Conservation (phyloP, 2,797 vertebrate species). For the Otolemur crassicaudatus region DNA sequence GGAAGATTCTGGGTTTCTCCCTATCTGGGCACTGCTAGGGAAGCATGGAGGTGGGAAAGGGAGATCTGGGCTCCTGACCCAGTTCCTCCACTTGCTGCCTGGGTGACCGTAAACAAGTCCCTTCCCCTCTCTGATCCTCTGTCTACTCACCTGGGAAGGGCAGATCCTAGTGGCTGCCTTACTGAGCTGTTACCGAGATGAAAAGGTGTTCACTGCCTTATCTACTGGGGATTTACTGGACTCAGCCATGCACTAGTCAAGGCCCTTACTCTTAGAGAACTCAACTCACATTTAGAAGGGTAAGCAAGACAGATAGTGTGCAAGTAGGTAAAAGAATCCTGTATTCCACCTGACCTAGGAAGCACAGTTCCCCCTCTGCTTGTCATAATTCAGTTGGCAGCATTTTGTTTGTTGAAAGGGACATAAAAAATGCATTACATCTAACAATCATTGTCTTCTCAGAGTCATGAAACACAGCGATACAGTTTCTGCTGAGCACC, state of each 20-base stretch:
- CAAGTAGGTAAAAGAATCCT: fast-evolving
- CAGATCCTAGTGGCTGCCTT: neutral
- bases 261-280: neutral
- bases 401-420: neutral
- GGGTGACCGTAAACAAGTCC: neutral
- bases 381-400: neutral
- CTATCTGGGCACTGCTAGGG: neutral
- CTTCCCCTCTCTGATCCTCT: neutral
- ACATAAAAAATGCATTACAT: neutral
- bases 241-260: neutral
- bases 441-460: neutral
- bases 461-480: neutral
- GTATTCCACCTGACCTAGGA: neutral
- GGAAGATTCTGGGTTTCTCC: neutral
- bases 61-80: neutral
- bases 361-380: neutral
- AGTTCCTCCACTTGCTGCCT: neutral
- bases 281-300: neutral
- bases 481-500: neutral
- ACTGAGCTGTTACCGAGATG: neutral
- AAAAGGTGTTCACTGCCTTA: neutral
- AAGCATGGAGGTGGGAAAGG: too few species aligned
- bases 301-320: neutral
- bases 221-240: too few species aligned
- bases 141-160: neutral